A percentile compares a stretch with the other conserved stretches of the same genome.
Evolutionary conservation across 2,888 invertebrate genomes (phyloP).

Genomic region (Sialis fuliginosa): DNA sequence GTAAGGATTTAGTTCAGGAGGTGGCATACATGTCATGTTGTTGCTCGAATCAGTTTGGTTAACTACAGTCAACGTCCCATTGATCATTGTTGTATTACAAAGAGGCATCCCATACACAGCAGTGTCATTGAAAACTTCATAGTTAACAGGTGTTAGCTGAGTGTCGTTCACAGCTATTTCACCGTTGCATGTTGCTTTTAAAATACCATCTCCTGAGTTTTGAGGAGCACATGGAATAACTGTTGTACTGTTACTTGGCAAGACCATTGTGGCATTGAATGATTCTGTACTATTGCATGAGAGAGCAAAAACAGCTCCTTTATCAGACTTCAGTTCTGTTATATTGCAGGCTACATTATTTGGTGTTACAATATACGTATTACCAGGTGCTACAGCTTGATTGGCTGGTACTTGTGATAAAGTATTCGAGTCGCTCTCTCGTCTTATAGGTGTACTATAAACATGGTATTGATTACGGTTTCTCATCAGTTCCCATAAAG

Average conservation of each 20-base stretch:
- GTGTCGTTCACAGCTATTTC: not conserved
- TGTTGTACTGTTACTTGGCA: constrained; percentile 4
- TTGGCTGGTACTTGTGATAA: not conserved
- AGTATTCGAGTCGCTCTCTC: not conserved
- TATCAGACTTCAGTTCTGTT: constrained; percentile 1
- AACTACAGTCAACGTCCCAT: too few relatives aligned
- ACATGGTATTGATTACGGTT: constrained; percentile 4
- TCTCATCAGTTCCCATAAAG: constrained; percentile 4
- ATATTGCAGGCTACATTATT: constrained; percentile 5
- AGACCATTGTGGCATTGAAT: constrained; percentile 4
- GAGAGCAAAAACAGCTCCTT: not conserved
- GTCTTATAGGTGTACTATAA: not conserved
- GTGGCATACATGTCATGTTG: too few relatives aligned
- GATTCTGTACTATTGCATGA: constrained; percentile 3
- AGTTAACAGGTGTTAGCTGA: constrained; percentile 3
- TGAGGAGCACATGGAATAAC: constrained; percentile 3
- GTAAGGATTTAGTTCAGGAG: too few relatives aligned
- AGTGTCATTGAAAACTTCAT: constrained; percentile 1
- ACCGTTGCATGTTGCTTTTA: constrained; percentile 1
- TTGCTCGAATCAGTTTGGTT: too few relatives aligned
- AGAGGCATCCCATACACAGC: not conserved
- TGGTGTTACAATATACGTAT: constrained; percentile 6
- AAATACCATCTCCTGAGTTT: not conserved
- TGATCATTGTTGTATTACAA: too few relatives aligned
- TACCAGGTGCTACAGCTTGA: not conserved